phyloP scores from a whole-genome alignment of 2,113 vertebrate genomes.

The Halichoeres trimaculatus region DNA sequence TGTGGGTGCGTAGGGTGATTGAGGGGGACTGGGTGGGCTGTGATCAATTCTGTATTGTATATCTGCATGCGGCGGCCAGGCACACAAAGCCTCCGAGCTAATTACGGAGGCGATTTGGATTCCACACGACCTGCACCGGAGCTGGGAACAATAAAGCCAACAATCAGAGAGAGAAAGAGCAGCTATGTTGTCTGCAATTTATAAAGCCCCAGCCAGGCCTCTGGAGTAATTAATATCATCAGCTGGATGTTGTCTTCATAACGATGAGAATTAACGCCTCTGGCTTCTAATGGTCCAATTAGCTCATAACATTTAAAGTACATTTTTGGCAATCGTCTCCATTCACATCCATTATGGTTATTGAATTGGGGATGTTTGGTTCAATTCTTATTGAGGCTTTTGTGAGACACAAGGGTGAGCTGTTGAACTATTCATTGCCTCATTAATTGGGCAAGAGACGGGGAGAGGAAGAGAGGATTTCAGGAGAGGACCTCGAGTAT shows the following conservation, averaged over 20 bases:
- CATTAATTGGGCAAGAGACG: conserved; percentile 47
- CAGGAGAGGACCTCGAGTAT: conserved; percentile 9
- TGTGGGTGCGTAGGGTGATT: conserved; percentile 47
- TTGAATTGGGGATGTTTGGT: conserved; percentile 67
- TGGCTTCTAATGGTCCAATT: conserved; percentile 73
- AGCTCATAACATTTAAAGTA: conserved; percentile 73
- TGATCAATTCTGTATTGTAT: conserved; percentile 74
- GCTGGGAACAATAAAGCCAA: conserved; percentile 77
- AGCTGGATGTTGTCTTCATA: conserved; percentile 72
- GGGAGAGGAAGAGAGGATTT: conserved; percentile 3
- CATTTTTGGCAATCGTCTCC: conserved; percentile 68
- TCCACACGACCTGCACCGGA: conserved; percentile 67
- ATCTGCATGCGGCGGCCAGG: conserved; percentile 58
- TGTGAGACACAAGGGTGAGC: conserved; percentile 59
- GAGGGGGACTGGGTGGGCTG: conserved; percentile 57
- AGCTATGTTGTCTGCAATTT: conserved; percentile 74
- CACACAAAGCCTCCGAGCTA: conserved; percentile 77
- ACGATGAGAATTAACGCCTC: conserved; percentile 63
- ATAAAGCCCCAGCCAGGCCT: conserved; percentile 65
- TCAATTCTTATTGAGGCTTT: conserved; percentile 61
- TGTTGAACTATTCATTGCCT: conserved; percentile 42
- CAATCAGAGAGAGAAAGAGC: conserved; percentile 64
- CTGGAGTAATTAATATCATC: conserved; percentile 79
- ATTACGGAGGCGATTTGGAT: conserved; percentile 79
- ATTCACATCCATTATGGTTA: conserved; percentile 72